Evolutionary conservation across 2,888 invertebrate species (phyloP), one percentile per base, ranked within the genome.

Genomic region (Phengaris arion): DNA sequence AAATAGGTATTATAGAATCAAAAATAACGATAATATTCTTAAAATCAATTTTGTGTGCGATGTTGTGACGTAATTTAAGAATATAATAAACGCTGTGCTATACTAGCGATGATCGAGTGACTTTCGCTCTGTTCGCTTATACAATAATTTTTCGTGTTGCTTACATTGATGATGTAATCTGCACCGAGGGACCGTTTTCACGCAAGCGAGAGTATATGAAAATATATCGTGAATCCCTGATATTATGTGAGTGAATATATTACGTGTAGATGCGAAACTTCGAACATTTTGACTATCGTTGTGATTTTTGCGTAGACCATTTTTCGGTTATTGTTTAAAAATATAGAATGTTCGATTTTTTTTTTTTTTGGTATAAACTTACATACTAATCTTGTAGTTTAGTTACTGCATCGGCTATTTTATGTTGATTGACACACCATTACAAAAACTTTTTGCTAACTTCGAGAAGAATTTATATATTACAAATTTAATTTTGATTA

Each of bases 141-240:
- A 87, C 88, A 87, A 89, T 89, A 88, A 87, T 87, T 86, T 84
- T 80, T 86, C 87, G 87, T 89, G 86, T 87, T 90, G 89, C 88
- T 89, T 90, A 89, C 88, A 89, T 87, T 87, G 89, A 89, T 85
- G 86, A 83, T 83, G 84, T 89, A 88, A 89, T 89, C 88, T 85
- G 82, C 78, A 78, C 79, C 80, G 81, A 74, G 80, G 82, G 79
- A 80, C 80, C 83, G 84, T 86, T 88, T 88, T 87, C 86, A 85
- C 85, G 85, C 85, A 81, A 81, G 83, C 79, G 83, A 80, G 83
- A 85, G 81, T 87, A 85, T 84, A 85, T 86, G 86, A 81, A 83
- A 79, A 87, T 77, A 70, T 76, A 73, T 64, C 64, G 64, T 45
- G 64, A 64, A 64, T 64, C 35, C 64, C 35, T 45, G 64, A 64